These are phyloP conservation scores for Glaucidium brasilianum DNA, from an alignment of 2,113 vertebrate species.

Conservation along the genomic window DNA sequence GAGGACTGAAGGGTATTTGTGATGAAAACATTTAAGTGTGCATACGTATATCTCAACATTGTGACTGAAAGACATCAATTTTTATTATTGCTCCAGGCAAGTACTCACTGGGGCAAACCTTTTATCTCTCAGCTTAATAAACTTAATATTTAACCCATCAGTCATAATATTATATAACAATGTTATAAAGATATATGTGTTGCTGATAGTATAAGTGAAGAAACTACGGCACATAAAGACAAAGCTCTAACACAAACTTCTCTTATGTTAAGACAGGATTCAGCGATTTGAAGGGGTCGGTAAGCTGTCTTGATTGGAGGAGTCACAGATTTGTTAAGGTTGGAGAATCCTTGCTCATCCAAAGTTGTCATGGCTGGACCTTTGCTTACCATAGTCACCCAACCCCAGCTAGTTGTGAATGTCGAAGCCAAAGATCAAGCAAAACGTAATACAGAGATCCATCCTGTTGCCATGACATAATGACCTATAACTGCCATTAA, in stretches of 20 bases:
- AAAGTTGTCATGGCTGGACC: background rate
- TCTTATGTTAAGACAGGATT: background rate
- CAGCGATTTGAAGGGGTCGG: background rate
- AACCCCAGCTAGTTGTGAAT: background rate
- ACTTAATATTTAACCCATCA: background rate
- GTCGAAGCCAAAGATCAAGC: background rate
- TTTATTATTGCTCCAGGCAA: slow-evolving; percentile 3
- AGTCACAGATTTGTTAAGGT: background rate
- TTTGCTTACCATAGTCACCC: background rate
- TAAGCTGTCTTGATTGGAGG: background rate
- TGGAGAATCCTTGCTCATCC: background rate
- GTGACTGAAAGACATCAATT: background rate
- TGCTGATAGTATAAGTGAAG: background rate
- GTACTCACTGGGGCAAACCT: background rate
- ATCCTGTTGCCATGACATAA: background rate
- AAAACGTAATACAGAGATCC: background rate
- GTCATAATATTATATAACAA: background rate
- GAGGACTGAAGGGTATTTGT: background rate
- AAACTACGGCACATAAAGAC: background rate
- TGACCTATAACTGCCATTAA: background rate
- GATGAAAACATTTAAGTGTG: background rate
- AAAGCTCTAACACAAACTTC: background rate
- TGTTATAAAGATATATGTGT: background rate
- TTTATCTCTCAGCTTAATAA: slow-evolving; percentile 31
- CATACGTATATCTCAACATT: background rate